Percentiles rank a stretch among this genome's conserved stretches.
Evolutionary conservation across 2,888 invertebrate genomes (phyloP).

Genomic region (Nemapogon koenigi): DNA sequence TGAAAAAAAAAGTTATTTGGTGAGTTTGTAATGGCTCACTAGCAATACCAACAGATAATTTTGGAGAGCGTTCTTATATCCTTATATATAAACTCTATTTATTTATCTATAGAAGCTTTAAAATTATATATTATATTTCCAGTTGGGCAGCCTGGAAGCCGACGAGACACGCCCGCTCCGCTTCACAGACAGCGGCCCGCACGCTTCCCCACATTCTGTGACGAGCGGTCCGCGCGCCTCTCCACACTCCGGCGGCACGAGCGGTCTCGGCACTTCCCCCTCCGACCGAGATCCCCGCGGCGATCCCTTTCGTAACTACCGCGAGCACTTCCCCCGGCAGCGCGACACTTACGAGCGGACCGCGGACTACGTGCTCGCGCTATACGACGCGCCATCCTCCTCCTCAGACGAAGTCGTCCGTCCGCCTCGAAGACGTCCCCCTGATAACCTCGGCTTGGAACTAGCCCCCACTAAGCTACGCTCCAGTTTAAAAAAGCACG

Average conservation of each 20-base stretch:
- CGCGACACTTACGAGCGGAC: slow-evolving; percentile 33
- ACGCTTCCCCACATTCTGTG: slow-evolving; percentile 57
- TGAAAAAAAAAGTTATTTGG: too few species aligned
- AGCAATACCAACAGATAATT: too few species aligned
- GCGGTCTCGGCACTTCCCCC: slow-evolving; percentile 75
- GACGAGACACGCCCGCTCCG: slow-evolving; percentile 71
- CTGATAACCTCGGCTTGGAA: slow-evolving; percentile 66
- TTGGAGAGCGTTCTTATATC: too few species aligned
- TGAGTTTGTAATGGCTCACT: too few species aligned
- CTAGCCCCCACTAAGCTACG: slow-evolving; percentile 72
- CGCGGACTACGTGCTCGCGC: slow-evolving; percentile 48
- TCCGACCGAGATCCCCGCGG: slow-evolving; percentile 72
- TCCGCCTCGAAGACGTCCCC: too few species aligned
- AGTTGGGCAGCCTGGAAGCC: slow-evolving; percentile 52
- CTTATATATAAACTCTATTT: too few species aligned
- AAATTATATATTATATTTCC: slow-evolving; percentile 13
- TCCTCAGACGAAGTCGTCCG: too few species aligned
- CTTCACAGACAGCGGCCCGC: slow-evolving; percentile 76
- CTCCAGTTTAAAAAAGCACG: slow-evolving; percentile 80
- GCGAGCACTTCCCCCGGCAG: slow-evolving; percentile 58
- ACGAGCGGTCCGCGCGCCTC: slow-evolving; percentile 56
- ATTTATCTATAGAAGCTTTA: too few species aligned
- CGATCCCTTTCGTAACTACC: slow-evolving; percentile 66
- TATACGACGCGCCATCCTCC: too few species aligned
- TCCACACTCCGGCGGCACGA: slow-evolving; percentile 61